Conservation (phyloP, 2,113 vertebrate genomes). For the Elachura formosa region DNA sequence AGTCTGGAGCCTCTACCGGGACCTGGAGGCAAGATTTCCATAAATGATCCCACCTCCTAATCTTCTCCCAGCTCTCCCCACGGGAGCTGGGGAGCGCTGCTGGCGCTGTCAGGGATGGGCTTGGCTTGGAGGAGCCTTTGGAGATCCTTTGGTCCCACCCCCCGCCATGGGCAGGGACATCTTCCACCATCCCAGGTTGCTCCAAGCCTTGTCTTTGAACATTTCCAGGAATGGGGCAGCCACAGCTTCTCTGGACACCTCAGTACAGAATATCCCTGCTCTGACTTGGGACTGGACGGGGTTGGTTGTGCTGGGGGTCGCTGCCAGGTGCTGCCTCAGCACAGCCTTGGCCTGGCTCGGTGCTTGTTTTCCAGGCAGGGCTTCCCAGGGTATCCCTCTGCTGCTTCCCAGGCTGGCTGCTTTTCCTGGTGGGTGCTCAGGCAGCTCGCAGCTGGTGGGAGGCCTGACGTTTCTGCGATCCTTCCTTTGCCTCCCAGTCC, state of each 20-base stretch:
- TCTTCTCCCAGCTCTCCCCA: background rate
- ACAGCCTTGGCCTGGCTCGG: fast-evolving
- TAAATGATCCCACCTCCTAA: background rate
- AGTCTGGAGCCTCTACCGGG: background rate
- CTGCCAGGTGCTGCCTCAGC: fast-evolving
- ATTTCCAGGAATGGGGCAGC: background rate
- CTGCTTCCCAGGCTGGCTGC: background rate
- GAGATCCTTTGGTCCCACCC: fast-evolving
- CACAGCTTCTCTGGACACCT: background rate
- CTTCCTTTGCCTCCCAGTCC: background rate
- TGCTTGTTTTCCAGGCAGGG: background rate
- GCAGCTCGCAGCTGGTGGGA: background rate
- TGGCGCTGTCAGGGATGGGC: fast-evolving
- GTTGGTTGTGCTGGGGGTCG: fast-evolving
- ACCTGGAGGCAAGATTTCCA: background rate
- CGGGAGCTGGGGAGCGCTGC: background rate
- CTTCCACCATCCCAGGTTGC: background rate
- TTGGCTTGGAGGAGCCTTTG: background rate
- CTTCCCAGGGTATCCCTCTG: background rate
- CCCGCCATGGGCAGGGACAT: background rate
- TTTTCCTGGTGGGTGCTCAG: background rate
- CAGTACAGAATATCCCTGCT: background rate
- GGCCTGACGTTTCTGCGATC: background rate
- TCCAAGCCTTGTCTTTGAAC: background rate
- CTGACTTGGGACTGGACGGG: fast-evolving